Base-by-base conservation (phyloP, 2,888 invertebrate species). In the Sinhomidia bicolor region DNA sequence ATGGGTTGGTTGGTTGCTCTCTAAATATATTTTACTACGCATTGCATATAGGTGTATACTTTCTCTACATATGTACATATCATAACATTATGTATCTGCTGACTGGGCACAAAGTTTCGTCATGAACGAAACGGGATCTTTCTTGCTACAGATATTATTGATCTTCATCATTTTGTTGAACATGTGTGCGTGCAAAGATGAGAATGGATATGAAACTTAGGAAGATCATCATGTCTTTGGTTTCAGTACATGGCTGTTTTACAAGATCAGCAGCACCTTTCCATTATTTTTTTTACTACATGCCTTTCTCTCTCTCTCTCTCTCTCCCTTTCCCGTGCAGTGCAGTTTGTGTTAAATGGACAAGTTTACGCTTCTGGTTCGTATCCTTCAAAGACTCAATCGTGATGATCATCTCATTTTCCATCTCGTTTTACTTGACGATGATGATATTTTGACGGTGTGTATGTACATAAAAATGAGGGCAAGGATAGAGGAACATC, bases 281-380 rank as follows among this genome's bases (percentile, higher is more conserved):
- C n/a, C 54, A 54, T 36, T 7, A 7, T 36, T 3, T 36, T 20
- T 54, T 54, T 54, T 54, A 54, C 54, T 54, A 54, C 20, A 5
- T 36, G 3, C 17, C 3, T 54, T 12, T 12, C 54, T 54, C 5
- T 14, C 12, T n/a, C 7, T 36, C 7, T 54, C 3, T 54, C 17
- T 12, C 54, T 54, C 5, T 14, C 12, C 54, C 54, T 54, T 60
- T 26, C 60, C 60, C 60, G 17, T 4, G 6, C 12, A 26, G 1
- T 17, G 6, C 5, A 47, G 44, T 23, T 26, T 14, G 54, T 20
- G 10, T 60, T 68, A n/a, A n/a, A n/a, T n/a, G n/a, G n/a, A n/a
- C n/a, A n/a, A n/a, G 68, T 68, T 68, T 68, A 68, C 68, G 36
- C 36, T 68, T 68, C 68, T 68, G 68, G 12, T 68, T 68, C 68